Evolutionary conservation across 1,140 invertebrate species (phyloP), one percentile per base, ranked within the genome.

Genomic region (Zaprionus inermis): DNA sequence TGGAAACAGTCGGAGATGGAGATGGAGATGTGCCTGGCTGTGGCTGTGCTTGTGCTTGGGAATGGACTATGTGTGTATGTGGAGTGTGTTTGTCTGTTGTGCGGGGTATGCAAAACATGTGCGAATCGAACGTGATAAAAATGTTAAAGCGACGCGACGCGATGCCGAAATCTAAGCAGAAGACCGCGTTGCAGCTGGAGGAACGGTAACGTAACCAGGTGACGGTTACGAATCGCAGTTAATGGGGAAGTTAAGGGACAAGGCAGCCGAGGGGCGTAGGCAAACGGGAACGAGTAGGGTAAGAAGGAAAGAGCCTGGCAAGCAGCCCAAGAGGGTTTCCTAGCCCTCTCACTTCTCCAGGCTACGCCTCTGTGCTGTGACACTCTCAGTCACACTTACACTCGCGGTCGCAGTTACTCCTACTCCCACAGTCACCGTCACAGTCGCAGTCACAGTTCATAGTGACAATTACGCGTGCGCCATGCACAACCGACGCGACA

Each of bases 61-160:
- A 61, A 58, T 56, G 60, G 46, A 72, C 44, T 59, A 59, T 55
- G 44, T 75, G 44, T 70, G 58, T 55, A 58, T 22, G 11, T 65
- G 67, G 44, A 34, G 41, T 57, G 38, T 44, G 38, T 44, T 16
- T 49, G 44, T 22, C 10, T 52, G 18, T 7, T 22, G 46, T 66
- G 67, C 41, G 65, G 77, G 70, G 81, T 88, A 91, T 91, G 88
- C 88, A 91, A 91, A 91, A 91, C 88, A 91, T 91, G 88, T 88
- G 89, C 88, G 89, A 86, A 84, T 91, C 83, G 88, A 91, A 91
- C 88, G 88, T 91, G 88, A 91, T 91, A 83, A 91, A 88, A 91
- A 91, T 91, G 88, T 91, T 91, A 84, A 91, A 81, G 76, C 61
- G 41, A 52, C 61, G 64, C 41, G 34, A 57, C 38, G 59, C 59